A percentile compares a stretch with the other conserved stretches of the same genome.
Evolutionary conservation across 2,797 vertebrate genomes (phyloP).

Genomic region (Tapera naevia): DNA sequence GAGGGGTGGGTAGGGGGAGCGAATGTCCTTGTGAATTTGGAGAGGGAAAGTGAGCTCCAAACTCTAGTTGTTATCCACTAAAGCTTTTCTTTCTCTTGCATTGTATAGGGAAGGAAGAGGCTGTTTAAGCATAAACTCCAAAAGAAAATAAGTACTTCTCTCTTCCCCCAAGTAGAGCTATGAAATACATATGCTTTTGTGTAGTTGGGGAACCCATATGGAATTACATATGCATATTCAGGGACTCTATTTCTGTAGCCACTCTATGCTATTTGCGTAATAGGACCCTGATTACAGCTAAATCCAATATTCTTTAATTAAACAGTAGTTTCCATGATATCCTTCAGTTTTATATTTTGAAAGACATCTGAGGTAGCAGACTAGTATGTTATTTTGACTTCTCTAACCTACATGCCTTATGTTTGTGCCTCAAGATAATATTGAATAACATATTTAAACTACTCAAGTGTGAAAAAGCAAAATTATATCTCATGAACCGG

Average conservation of each 20-base stretch:
- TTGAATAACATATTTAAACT: constrained; percentile 66
- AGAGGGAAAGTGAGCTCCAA: not conserved
- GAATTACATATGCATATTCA: not conserved
- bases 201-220: not conserved
- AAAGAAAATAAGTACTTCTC: not conserved
- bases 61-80: not conserved
- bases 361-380: constrained; percentile 21
- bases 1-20: not conserved
- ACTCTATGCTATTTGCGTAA: not conserved
- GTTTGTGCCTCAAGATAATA: constrained; percentile 62
- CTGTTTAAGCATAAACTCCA: not conserved
- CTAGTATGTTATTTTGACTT: constrained; percentile 9
- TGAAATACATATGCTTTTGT: not conserved
- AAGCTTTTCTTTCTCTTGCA: not conserved
- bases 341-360: not conserved
- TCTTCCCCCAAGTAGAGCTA: not conserved
- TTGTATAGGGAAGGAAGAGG: not conserved
- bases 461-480: constrained; percentile 44
- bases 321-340: not conserved
- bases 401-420: constrained; percentile 55
- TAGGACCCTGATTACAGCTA: not conserved
- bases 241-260: not conserved
- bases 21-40: not conserved
- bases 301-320: not conserved
- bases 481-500: constrained; percentile 43